phyloP scores from a whole-genome alignment of 23 tunicate genomes.

The Clavelina lepadiformis region DNA sequence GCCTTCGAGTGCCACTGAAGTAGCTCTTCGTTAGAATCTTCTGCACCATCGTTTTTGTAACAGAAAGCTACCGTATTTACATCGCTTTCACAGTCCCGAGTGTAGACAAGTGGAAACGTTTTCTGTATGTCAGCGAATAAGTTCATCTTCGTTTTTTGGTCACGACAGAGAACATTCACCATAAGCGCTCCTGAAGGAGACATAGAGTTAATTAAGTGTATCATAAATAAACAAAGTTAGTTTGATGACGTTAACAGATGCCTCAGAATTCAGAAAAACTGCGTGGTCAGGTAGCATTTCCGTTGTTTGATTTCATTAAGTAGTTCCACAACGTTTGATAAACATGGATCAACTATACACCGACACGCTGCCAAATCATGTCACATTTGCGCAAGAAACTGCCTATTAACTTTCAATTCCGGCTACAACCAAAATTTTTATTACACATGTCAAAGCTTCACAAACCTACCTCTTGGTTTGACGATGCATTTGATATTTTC shows the following conservation, averaged over 20 bases:
- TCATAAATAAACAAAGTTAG: background rate
- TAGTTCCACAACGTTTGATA: too few species aligned
- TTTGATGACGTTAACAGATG: too few species aligned
- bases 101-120: constrained; percentile 8
- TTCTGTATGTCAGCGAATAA: background rate
- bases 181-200: constrained; percentile 18
- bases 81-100: constrained; percentile 5
- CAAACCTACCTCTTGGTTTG: constrained; percentile 19
- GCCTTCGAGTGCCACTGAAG: background rate
- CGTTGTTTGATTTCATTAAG: too few species aligned
- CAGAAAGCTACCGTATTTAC: constrained; percentile 23
- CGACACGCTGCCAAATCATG: too few species aligned
- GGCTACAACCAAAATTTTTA: too few species aligned
- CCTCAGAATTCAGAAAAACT: too few species aligned
- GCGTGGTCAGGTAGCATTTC: too few species aligned
- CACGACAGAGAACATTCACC: constrained; percentile 20
- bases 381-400: too few species aligned
- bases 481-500: constrained; percentile 5
- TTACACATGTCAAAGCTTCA: background rate
- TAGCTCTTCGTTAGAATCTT: background rate
- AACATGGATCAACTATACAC: too few species aligned
- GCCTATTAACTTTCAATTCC: too few species aligned
- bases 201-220: background rate
- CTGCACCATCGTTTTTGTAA: background rate
- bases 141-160: constrained; percentile 3